Percentiles rank a stretch among this genome's conserved stretches.
Conservation (phyloP, 1,140 invertebrate genomes). For the Drosophila tristis region DNA sequence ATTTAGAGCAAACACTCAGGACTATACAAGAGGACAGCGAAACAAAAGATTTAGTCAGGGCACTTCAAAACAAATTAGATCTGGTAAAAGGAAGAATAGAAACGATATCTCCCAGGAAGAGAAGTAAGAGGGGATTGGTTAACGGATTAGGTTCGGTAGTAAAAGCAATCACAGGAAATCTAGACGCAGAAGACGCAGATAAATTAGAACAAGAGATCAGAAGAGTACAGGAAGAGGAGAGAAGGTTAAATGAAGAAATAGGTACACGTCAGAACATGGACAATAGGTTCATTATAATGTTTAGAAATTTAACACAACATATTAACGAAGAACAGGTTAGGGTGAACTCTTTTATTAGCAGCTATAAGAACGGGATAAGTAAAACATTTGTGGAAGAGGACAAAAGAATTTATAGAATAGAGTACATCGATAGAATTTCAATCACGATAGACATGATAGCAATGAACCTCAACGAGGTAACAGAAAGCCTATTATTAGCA, state of each 20-base stretch:
- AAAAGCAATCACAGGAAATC: background rate
- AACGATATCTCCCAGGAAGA: too few relatives aligned
- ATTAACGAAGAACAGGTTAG: background rate
- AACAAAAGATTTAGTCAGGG: background rate
- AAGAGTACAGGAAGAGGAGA: background rate
- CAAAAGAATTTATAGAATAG: background rate
- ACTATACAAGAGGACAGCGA: background rate
- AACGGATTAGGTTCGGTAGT: too few relatives aligned
- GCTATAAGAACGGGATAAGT: background rate
- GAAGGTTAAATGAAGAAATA: background rate
- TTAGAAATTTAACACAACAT: too few relatives aligned
- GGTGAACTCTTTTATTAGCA: background rate
- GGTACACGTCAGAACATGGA: background rate
- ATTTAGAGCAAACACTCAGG: background rate
- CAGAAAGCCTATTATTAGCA: background rate
- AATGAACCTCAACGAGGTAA: background rate
- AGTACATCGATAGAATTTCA: background rate
- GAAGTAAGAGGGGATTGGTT: too few relatives aligned
- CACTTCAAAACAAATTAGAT: too few relatives aligned
- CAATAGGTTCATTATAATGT: background rate
- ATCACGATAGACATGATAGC: slow-evolving; percentile 1
- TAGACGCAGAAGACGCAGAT: background rate
- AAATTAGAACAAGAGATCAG: background rate
- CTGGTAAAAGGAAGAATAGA: too few relatives aligned
- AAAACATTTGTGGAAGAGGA: slow-evolving; percentile 1